phyloP scores from a whole-genome alignment of 1,140 invertebrate species.

The Pissodes strobi region DNA sequence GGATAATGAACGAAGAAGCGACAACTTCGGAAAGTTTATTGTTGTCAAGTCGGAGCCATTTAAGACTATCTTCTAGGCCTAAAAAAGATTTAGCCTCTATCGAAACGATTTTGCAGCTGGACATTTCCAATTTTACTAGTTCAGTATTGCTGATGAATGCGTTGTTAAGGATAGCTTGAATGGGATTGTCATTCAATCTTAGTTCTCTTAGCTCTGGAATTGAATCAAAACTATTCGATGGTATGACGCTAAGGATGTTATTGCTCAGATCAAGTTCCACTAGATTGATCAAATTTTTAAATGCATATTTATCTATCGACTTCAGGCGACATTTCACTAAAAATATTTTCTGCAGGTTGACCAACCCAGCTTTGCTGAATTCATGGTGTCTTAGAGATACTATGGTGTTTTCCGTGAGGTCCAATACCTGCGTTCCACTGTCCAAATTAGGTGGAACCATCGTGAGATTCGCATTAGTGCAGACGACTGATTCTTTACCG shows the following conservation, averaged over 20 bases:
- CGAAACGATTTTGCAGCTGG: conserved; percentile 67
- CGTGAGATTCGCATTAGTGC: conserved; percentile 71
- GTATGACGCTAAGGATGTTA: conserved; percentile 69
- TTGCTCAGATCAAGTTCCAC: conserved; percentile 79
- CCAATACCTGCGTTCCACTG: conserved; percentile 76
- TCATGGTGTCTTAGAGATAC: conserved; percentile 68
- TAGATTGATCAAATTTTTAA: conserved; percentile 71
- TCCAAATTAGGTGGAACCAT: conserved; percentile 71
- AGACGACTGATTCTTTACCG: conserved; percentile 81
- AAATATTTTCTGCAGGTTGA: conserved; percentile 80
- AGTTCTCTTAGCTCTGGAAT: conserved; percentile 77
- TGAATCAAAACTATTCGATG: conserved; percentile 70
- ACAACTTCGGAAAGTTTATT: conserved; percentile 71
- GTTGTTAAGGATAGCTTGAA: conserved; percentile 68
- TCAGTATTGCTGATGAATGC: conserved; percentile 71
- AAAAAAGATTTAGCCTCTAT: conserved; percentile 73
- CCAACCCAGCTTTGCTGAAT: conserved; percentile 70
- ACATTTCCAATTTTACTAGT: conserved; percentile 73
- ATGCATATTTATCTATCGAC: conserved; percentile 66
- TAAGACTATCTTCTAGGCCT: conserved; percentile 70
- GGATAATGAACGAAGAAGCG: conserved; percentile 65
- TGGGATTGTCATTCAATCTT: conserved; percentile 73
- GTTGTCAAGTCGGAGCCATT: conserved; percentile 76
- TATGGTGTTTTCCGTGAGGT: conserved; percentile 74
- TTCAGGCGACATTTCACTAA: conserved; percentile 67